Evolutionary conservation across 2,113 vertebrate genomes (phyloP).

Genomic region (Verasper variegatus): DNA sequence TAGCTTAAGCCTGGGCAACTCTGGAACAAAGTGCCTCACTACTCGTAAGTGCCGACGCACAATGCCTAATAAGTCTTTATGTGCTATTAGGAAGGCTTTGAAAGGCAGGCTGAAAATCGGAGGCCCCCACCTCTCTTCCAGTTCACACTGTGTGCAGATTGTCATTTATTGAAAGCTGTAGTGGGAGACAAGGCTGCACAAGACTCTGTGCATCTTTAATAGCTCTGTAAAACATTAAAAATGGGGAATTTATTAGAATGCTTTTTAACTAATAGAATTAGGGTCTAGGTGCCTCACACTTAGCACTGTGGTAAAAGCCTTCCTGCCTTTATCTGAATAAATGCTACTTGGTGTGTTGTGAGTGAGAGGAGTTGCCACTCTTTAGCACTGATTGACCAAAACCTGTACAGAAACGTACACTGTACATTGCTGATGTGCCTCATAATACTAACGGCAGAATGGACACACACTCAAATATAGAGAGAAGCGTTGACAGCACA

Average conservation of each 20-base stretch:
- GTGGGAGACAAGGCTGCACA: slow-evolving; percentile 68
- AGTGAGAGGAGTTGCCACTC: slow-evolving; percentile 29
- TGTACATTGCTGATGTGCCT: background rate
- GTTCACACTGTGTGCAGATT: slow-evolving; percentile 76
- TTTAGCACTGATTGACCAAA: slow-evolving; percentile 28
- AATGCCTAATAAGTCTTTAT: slow-evolving; percentile 82
- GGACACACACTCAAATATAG: slow-evolving; percentile 12
- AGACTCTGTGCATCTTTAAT: slow-evolving; percentile 73
- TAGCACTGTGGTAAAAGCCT: slow-evolving; percentile 78
- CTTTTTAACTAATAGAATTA: slow-evolving; percentile 85
- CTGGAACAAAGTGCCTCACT: slow-evolving; percentile 78
- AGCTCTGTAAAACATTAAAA: slow-evolving; percentile 79
- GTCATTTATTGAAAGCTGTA: slow-evolving; percentile 83
- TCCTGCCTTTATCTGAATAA: slow-evolving; percentile 78
- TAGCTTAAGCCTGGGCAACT: slow-evolving; percentile 78
- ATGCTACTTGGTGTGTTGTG: slow-evolving; percentile 45
- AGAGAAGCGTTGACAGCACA: slow-evolving; percentile 6
- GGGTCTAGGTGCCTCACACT: slow-evolving; percentile 46
- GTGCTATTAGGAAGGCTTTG: slow-evolving; percentile 75
- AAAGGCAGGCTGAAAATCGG: slow-evolving; percentile 68
- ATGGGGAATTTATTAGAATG: slow-evolving; percentile 80
- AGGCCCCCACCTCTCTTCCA: slow-evolving; percentile 29
- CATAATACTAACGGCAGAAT: background rate
- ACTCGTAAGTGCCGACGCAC: slow-evolving; percentile 69
- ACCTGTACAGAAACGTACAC: slow-evolving; percentile 7